Evolutionary conservation across 2,888 invertebrate genomes (phyloP).

Genomic region (Lochmaea capreae): DNA sequence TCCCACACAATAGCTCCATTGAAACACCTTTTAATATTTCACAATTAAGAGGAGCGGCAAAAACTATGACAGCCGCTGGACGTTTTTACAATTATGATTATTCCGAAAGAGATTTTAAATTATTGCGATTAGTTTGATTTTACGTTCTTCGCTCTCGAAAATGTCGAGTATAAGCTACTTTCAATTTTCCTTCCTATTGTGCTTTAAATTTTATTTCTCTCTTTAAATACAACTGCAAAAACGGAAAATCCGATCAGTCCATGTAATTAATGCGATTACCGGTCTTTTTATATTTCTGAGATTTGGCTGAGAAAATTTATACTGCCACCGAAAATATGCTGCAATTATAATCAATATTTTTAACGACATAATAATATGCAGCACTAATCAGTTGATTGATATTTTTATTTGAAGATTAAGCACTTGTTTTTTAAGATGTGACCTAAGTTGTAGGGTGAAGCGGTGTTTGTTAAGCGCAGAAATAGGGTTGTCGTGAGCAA

Average conservation of each 20-base stretch:
- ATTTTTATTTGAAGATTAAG: too few relatives aligned
- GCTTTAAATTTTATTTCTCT: slow-evolving; percentile 9
- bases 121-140: slow-evolving; percentile 2
- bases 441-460: too few relatives aligned
- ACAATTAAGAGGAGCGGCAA: neutral
- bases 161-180: neutral
- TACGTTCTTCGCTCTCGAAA: neutral
- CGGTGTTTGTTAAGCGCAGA: too few relatives aligned
- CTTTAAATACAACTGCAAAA: neutral
- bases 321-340: neutral
- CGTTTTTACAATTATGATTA: neutral
- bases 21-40: too few relatives aligned
- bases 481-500: too few relatives aligned
- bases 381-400: neutral
- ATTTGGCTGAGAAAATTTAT: neutral
- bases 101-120: neutral
- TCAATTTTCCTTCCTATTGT: slow-evolving; percentile 4
- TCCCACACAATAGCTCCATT: too few relatives aligned
- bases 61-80: neutral
- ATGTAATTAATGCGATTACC: slow-evolving; percentile 1
- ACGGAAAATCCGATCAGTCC: neutral
- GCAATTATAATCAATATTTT: neutral
- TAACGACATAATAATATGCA: neutral
- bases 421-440: too few relatives aligned
- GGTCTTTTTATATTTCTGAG: neutral